These are phyloP conservation scores for Galagoides demidoff DNA, from an alignment of 2,797 vertebrate species.

Conservation along the genomic window DNA sequence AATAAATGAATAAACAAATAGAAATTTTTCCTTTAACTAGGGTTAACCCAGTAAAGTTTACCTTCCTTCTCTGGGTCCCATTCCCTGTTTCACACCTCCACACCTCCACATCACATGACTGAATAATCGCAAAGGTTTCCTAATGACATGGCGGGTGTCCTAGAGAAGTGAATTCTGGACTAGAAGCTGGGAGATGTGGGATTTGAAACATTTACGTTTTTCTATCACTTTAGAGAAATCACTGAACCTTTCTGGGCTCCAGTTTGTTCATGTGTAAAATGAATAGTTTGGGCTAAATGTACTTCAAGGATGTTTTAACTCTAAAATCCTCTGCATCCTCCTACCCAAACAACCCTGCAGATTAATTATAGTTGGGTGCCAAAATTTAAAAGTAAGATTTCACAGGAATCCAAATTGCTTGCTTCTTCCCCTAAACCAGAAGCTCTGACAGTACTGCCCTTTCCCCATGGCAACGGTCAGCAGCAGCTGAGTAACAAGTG, in stretches of 20 bases:
- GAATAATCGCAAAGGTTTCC: background rate
- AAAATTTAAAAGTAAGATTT: constrained; percentile 64
- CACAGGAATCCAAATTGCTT: constrained; percentile 44
- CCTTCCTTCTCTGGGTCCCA: background rate
- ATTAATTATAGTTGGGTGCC: constrained; percentile 62
- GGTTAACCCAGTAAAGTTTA: background rate
- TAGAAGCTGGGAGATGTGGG: background rate
- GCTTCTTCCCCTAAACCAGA: background rate
- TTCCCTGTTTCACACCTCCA: background rate
- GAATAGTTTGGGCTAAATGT: constrained; percentile 27
- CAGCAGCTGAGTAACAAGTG: background rate
- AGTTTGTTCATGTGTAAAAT: background rate
- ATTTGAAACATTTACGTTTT: background rate
- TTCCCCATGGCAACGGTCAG: constrained; percentile 25
- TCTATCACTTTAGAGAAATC: background rate
- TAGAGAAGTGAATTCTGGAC: background rate
- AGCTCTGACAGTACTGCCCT: background rate
- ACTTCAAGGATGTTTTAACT: constrained; percentile 57
- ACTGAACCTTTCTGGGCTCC: background rate
- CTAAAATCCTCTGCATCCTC: constrained; percentile 50
- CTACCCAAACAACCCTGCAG: constrained; percentile 55
- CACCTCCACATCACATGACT: background rate
- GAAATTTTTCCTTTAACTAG: background rate
- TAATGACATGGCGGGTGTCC: background rate
- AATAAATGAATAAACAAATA: background rate